Conservation (phyloP, 2,888 invertebrate species). For the Pyralis farinalis region DNA sequence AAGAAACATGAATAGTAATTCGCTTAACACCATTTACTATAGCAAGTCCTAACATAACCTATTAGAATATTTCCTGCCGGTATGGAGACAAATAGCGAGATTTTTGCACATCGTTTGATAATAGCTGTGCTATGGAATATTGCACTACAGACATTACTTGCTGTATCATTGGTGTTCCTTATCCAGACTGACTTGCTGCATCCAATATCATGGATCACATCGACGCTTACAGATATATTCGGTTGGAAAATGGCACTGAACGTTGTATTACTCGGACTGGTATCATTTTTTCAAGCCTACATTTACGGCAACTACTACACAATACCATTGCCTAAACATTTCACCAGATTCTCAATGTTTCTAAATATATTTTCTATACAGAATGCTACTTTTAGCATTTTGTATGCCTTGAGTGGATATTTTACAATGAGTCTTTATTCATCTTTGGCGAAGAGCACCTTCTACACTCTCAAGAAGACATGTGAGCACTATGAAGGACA, state of each 20-base stretch:
- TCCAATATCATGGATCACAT: conserved; percentile 83
- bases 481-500: conserved; percentile 69
- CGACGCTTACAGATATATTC: conserved; percentile 80
- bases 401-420: conserved; percentile 84
- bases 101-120: conserved; percentile 81
- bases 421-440: conserved; percentile 86
- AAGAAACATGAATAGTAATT: too few relatives aligned
- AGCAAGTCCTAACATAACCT: too few relatives aligned
- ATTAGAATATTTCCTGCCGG: too few relatives aligned
- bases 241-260: conserved; percentile 84
- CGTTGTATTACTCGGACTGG: conserved; percentile 81
- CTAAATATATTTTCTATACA: conserved; percentile 82
- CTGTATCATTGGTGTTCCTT: conserved; percentile 70
- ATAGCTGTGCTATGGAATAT: conserved; percentile 83
- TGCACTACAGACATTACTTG: conserved; percentile 74
- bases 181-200: conserved; percentile 84
- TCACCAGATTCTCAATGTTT: conserved; percentile 85
- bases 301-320: conserved; percentile 86
- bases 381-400: conserved; percentile 73
- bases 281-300: conserved; percentile 86
- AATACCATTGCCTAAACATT: conserved; percentile 79
- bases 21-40: too few relatives aligned
- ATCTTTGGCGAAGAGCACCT: conserved; percentile 82
- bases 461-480: conserved; percentile 70
- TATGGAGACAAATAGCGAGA: conserved; percentile 74